Evolutionary conservation across 2,888 invertebrate species (phyloP).

Genomic region (Tinea semifulvella): DNA sequence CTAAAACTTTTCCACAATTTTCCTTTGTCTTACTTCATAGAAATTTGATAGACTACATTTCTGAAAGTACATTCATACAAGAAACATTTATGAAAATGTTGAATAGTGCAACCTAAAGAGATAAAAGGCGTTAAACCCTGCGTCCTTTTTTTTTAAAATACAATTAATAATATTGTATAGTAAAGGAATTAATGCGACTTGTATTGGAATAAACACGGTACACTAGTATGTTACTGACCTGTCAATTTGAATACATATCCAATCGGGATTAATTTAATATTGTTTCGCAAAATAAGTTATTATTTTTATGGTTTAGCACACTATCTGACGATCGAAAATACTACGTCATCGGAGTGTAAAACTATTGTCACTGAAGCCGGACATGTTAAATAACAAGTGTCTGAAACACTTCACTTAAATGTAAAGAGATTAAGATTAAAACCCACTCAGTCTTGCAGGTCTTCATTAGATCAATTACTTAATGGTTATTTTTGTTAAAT

Average conservation of each 20-base stretch:
- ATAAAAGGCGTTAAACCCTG: no score
- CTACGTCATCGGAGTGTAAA: neutral
- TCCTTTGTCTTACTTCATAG: no score
- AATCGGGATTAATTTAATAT: neutral
- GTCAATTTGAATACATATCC: neutral
- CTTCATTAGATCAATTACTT: neutral
- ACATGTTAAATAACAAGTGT: neutral
- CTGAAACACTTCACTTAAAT: neutral
- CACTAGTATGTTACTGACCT: neutral
- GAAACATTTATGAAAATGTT: no score
- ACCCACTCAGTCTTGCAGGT: neutral
- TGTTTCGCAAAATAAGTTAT: neutral
- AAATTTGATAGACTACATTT: no score
- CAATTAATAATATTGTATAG: neutral
- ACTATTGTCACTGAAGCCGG: slow-evolving; percentile 1
- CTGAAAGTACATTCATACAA: no score
- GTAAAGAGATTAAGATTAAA: slow-evolving; percentile 12
- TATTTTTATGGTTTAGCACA: neutral
- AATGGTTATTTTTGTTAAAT: neutral
- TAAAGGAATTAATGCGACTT: slow-evolving; percentile 8
- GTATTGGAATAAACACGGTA: neutral
- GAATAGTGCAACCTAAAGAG: no score
- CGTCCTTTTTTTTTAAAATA: neutral
- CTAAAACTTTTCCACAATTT: no score
- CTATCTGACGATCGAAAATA: neutral